Evolutionary conservation across 2,888 invertebrate genomes (phyloP).

Genomic region (Gonocerus acuteangulatus): DNA sequence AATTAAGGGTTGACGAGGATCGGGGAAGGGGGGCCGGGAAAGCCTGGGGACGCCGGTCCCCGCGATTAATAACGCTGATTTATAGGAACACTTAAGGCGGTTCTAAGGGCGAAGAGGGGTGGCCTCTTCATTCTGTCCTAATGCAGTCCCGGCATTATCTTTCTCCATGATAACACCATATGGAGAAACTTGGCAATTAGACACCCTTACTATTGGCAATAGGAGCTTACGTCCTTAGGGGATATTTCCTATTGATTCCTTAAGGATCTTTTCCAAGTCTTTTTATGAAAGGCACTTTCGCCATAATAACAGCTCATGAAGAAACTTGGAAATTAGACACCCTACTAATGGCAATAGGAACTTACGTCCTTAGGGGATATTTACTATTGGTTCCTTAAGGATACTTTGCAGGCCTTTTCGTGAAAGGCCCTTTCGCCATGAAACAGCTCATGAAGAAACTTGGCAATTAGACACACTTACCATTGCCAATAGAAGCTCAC

Average conservation of each 20-base stretch:
- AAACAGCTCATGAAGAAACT: too few species aligned
- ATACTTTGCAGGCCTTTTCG: too few species aligned
- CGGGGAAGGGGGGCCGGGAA: slow-evolving; percentile 3
- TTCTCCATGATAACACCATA: slow-evolving; percentile 21
- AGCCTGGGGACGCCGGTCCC: slow-evolving; percentile 2
- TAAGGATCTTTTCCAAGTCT: too few species aligned
- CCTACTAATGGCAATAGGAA: too few species aligned
- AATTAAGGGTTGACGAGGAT: slow-evolving; percentile 20
- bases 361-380: too few species aligned
- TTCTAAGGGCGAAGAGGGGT: neutral
- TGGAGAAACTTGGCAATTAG: slow-evolving; percentile 25
- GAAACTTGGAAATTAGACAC: too few species aligned
- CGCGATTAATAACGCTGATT: slow-evolving; percentile 22
- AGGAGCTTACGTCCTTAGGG: neutral
- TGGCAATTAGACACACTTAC: slow-evolving; percentile 15
- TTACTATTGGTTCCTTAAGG: too few species aligned
- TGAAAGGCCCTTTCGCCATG: too few species aligned
- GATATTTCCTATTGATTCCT: too few species aligned
- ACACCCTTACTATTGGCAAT: slow-evolving; percentile 14
- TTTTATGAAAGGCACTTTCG: too few species aligned
- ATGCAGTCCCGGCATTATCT: slow-evolving; percentile 20
- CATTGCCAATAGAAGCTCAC: slow-evolving; percentile 4
- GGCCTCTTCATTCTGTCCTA: slow-evolving; percentile 20
- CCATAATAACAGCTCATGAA: slow-evolving; percentile 19
- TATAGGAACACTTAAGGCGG: slow-evolving; percentile 23